Percentiles rank a stretch among this genome's conserved stretches.
Conservation (phyloP, 2,797 vertebrate species). For the Bucorvus abyssinicus region DNA sequence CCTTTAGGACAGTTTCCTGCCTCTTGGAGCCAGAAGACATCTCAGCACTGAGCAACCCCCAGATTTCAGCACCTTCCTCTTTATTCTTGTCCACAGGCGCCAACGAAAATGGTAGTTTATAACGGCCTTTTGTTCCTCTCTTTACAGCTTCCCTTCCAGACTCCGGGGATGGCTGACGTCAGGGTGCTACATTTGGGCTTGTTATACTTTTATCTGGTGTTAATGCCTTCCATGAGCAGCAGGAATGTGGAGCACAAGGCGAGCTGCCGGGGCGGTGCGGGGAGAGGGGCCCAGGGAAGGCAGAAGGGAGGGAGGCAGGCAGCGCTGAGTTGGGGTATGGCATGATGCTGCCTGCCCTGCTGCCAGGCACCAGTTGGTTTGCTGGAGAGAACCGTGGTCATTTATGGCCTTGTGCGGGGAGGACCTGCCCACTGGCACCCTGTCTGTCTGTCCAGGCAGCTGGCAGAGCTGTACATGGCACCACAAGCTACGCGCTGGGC, state of each 20-base stretch:
- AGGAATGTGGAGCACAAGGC: background rate
- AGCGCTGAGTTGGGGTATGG: accelerated
- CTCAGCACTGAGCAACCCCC: background rate
- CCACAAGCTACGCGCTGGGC: constrained; percentile 25
- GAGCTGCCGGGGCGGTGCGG: background rate
- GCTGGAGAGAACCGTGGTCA: constrained; percentile 53
- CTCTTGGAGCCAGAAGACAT: background rate
- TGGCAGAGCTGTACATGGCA: constrained; percentile 54
- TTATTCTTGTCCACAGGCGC: background rate
- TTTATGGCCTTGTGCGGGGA: constrained; percentile 67
- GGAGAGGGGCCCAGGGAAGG: background rate
- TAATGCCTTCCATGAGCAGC: constrained; percentile 44
- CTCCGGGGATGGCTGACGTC: constrained; percentile 46
- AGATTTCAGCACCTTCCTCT: background rate
- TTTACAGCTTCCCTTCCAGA: constrained; percentile 65
- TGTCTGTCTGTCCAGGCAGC: constrained; percentile 24
- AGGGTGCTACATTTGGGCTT: constrained; percentile 51
- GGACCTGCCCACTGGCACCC: constrained; percentile 38
- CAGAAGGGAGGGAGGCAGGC: background rate
- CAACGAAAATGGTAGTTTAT: constrained; percentile 6
- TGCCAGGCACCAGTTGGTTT: background rate
- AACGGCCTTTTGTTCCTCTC: constrained; percentile 60
- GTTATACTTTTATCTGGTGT: constrained; percentile 10
- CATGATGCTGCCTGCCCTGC: background rate
- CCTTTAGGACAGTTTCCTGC: background rate